phyloP scores from a whole-genome alignment of 2,113 vertebrate genomes.

The Neolamprologus kungweensis region DNA sequence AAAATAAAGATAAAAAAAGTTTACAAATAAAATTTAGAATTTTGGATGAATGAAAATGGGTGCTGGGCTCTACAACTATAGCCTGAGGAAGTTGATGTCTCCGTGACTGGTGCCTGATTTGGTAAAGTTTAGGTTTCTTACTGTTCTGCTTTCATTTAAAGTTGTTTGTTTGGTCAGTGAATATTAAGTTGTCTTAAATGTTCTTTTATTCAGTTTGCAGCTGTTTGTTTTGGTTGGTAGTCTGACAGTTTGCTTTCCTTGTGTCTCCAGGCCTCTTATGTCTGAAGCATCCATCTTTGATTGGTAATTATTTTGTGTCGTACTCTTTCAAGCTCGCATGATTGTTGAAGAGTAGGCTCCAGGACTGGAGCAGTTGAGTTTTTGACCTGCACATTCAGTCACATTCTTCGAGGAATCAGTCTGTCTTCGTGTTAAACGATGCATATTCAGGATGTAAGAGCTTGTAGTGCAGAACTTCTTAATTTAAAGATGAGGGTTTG shows the following conservation, averaged over 20 bases:
- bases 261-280: neutral
- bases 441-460: neutral
- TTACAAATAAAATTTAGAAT: neutral
- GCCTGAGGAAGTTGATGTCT: neutral
- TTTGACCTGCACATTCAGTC: neutral
- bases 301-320: neutral
- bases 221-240: neutral
- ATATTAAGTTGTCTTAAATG: neutral
- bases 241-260: neutral
- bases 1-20: neutral
- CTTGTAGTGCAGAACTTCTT: neutral
- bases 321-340: neutral
- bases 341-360: slow-evolving; percentile 3
- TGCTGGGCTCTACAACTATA: neutral
- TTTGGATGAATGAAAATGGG: neutral
- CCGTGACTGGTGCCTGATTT: neutral
- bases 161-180: neutral
- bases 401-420: neutral
- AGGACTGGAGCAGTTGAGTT: neutral
- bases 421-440: neutral
- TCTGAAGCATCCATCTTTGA: neutral
- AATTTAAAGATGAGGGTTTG: slow-evolving; percentile 2
- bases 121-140: neutral
- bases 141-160: neutral
- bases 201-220: neutral